These are phyloP conservation scores for Palythoa caribaeorum DNA, from an alignment of 92 coral and sea anemone species.

Conservation along the genomic window DNA sequence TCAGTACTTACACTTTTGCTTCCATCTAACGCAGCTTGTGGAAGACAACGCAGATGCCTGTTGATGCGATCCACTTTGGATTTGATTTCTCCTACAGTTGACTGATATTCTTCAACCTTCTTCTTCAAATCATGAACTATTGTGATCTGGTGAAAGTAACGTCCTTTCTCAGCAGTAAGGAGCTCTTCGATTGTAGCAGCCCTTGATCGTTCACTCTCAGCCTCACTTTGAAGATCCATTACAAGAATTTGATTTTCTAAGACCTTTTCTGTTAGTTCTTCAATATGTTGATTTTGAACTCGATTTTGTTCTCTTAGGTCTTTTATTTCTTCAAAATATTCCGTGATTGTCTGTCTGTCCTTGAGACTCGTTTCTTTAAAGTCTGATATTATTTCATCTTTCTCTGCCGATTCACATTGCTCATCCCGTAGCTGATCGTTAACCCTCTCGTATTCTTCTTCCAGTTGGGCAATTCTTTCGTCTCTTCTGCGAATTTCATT, in stretches of 20 bases:
- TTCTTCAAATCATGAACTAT: conserved; percentile 76
- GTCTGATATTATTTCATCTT: conserved; percentile 72
- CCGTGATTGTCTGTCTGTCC: conserved; percentile 68
- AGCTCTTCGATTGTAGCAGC: conserved; percentile 82
- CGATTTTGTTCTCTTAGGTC: conserved; percentile 62
- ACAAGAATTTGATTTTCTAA: conserved; percentile 81
- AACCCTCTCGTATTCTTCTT: conserved; percentile 66
- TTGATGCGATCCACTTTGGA: conserved; percentile 83
- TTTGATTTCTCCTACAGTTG: conserved; percentile 79
- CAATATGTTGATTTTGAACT: conserved; percentile 70
- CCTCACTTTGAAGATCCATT: conserved; percentile 78
- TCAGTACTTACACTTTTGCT: conserved; percentile 36
- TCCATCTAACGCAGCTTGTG: conserved; percentile 67
- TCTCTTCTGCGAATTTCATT: conserved; percentile 64
- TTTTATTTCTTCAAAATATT: conserved; percentile 56
- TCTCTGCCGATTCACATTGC: conserved; percentile 63
- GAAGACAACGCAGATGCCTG: conserved; percentile 71
- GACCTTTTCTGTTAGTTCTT: conserved; percentile 81
- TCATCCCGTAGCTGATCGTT: conserved; percentile 71
- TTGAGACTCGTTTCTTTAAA: conserved; percentile 72
- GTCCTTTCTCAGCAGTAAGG: conserved; percentile 75
- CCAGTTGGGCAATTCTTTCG: conserved; percentile 63
- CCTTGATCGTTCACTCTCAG: conserved; percentile 80
- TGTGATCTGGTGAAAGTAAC: conserved; percentile 67
- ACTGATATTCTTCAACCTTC: conserved; percentile 82